Evolutionary conservation across 2,113 vertebrate species (phyloP).

Genomic region (Erpornis zantholeuca): DNA sequence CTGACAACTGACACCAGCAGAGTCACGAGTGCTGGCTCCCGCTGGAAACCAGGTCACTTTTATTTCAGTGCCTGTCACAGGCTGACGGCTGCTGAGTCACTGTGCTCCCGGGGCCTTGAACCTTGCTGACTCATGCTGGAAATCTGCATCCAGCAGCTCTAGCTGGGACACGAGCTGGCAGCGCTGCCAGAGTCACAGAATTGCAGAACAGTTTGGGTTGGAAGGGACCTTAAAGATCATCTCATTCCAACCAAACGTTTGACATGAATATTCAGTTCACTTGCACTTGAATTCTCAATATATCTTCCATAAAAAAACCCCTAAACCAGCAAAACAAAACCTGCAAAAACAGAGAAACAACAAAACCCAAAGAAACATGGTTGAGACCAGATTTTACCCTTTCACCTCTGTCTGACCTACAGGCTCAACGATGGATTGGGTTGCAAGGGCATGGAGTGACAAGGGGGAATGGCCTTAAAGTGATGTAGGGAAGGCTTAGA

Average conservation of each 20-base stretch:
- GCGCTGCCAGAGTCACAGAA: neutral
- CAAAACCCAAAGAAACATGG: neutral
- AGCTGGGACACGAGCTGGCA: neutral
- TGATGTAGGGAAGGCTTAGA: neutral
- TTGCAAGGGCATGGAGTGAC: neutral
- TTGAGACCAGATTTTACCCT: neutral
- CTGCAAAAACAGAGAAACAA: neutral
- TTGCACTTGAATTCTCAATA: neutral
- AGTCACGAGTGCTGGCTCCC: neutral
- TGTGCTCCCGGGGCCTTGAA: neutral
- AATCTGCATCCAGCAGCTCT: neutral
- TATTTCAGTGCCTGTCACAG: neutral
- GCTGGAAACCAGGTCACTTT: constrained; percentile 24
- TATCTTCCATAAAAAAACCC: neutral
- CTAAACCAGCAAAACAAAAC: neutral
- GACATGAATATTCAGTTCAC: neutral
- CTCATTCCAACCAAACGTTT: neutral
- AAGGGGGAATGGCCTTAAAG: neutral
- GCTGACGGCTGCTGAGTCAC: constrained; percentile 29
- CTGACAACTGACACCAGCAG: neutral
- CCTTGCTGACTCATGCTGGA: constrained; percentile 12
- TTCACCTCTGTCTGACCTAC: neutral
- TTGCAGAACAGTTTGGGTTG: neutral
- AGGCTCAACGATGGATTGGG: neutral
- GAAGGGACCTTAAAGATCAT: neutral